Conservation (phyloP, 2,113 vertebrate genomes). For the Carettochelys insculpta region DNA sequence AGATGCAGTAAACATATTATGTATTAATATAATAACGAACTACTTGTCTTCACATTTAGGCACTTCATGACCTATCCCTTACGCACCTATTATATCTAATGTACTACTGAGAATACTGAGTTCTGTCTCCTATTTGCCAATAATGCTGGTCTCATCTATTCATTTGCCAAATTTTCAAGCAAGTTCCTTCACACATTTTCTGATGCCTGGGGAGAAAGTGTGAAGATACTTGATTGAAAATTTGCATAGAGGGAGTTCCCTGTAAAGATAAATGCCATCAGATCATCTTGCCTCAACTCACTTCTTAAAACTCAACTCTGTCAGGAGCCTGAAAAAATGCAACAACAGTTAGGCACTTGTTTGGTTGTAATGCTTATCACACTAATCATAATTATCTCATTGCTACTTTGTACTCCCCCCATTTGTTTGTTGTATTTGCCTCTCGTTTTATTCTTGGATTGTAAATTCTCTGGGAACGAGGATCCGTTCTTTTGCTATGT, state of each 20-base stretch:
- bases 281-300: background rate
- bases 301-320: background rate
- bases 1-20: background rate
- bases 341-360: background rate
- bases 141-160: background rate
- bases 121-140: background rate
- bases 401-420: background rate
- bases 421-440: background rate
- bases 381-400: background rate
- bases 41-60: background rate
- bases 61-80: background rate
- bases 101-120: background rate
- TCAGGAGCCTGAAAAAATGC: background rate
- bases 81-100: background rate
- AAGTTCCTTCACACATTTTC: background rate
- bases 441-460: background rate
- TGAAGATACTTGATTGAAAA: background rate
- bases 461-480: background rate
- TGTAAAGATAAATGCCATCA: background rate
- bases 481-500: background rate
- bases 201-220: background rate
- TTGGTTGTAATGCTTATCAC: background rate
- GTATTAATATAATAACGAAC: background rate
- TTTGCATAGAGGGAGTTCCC: accelerated
- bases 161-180: background rate